Base-by-base conservation (phyloP, 2,113 vertebrate genomes). In the Nothoprocta pentlandii region DNA sequence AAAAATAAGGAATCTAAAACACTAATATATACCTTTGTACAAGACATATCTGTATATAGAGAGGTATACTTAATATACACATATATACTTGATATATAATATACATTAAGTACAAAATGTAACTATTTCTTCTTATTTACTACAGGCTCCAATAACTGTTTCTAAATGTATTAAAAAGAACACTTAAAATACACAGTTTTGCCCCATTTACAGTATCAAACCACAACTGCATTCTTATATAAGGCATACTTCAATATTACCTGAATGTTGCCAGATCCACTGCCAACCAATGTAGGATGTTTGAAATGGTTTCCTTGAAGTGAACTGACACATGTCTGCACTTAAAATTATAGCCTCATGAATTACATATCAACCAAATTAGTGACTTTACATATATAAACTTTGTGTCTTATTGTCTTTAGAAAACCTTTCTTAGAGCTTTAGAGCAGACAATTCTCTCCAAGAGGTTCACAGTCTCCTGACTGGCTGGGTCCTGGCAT, bases 401-500 rank as follows among this genome's bases (percentile, higher is more conserved):
- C 28, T 54, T 54, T 28, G 53, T 28, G 53, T 16, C 53, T 7
- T 21, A 54, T 14, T 54, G 25, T 25, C 51, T 54, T 54, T 54
- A 54, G 25, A 54, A 54, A 26, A 54, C 51, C 25, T 26, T 54
- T 54, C 51, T 54, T 54, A 54, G 25, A 54, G 26, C 25, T 54
- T 54, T 54, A 71, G 58, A 26, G 78, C 14, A 71, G 42, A 25
- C 58, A 36, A 16, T 42, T 30, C 51, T 90, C n/a, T 49, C 68
- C 46, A 42, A 84, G 80, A 89, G 39, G 16, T 17, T 73, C 61
- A 79, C 49, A 81, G 53, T 91, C 95, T 92, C 66, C 42, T 62
- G 62, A 70, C 16, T 12, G 53, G 32, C 21, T 92, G 90, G 88
- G 49, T 94, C 78, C 93, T 93, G 79, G 80, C 44, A 91, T 70